A percentile compares a stretch with the other conserved stretches of the same genome.
Evolutionary conservation across 1,140 invertebrate species (phyloP).

Genomic region (Eriocheir sinensis): DNA sequence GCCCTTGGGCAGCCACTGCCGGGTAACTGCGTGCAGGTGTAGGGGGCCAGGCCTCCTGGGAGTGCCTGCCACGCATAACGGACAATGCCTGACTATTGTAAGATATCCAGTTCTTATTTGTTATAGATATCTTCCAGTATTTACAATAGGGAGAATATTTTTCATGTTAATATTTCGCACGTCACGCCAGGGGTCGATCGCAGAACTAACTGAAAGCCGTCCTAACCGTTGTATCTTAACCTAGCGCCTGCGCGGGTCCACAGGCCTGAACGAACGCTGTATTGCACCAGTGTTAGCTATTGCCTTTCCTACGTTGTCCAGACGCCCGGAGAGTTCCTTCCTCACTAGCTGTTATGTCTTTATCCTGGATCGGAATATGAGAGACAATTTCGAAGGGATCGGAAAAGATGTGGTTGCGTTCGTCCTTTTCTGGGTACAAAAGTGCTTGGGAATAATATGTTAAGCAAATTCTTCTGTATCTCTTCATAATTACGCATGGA

Average conservation of each 20-base stretch:
- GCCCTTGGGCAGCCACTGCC: not conserved
- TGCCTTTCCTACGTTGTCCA: conserved; percentile 64
- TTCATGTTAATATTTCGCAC: conserved; percentile 62
- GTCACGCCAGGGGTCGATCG: conserved; percentile 55
- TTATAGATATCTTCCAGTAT: conserved; percentile 60
- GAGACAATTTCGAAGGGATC: not conserved
- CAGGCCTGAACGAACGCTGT: conserved; percentile 57
- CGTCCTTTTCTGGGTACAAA: conserved; percentile 13
- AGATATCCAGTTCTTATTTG: conserved; percentile 57
- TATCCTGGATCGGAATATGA: not conserved
- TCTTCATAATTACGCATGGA: not conserved
- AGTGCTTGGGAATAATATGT: not conserved
- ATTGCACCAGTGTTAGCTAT: conserved; percentile 42
- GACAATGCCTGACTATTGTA: conserved; percentile 64
- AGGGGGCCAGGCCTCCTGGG: not conserved
- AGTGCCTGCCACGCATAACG: not conserved
- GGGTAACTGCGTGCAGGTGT: not conserved
- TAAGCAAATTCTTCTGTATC: not conserved
- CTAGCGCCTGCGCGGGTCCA: conserved; percentile 31
- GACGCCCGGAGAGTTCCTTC: conserved; percentile 47
- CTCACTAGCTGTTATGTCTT: conserved; percentile 46
- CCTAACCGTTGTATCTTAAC: conserved; percentile 49
- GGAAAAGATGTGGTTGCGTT: not conserved
- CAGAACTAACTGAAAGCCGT: conserved; percentile 66
- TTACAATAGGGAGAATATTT: conserved; percentile 60